A percentile compares a stretch with the other conserved stretches of the same genome.
Evolutionary conservation across 2,797 vertebrate species (phyloP).

Genomic region (Erithacus rubecula): DNA sequence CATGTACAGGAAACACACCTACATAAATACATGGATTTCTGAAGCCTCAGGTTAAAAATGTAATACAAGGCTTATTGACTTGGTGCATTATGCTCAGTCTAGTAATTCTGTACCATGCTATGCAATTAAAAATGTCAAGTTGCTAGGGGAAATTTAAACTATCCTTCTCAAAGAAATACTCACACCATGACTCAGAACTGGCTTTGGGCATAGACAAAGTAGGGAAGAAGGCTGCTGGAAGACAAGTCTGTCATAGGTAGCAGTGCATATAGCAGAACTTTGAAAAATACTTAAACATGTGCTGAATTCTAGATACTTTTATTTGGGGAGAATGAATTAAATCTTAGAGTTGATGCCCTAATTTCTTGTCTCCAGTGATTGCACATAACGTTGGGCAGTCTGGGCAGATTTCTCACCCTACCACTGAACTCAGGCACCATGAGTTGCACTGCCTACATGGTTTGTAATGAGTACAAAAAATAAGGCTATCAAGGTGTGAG

Average conservation of each 20-base stretch:
- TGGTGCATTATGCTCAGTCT: neutral
- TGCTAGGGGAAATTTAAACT: neutral
- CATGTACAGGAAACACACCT: neutral
- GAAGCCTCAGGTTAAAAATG: conserved; percentile 20
- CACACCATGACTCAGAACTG: neutral
- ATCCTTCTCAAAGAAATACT: neutral
- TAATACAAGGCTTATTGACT: conserved; percentile 6
- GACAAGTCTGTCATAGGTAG: neutral
- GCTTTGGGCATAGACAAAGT: neutral
- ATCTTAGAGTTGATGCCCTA: neutral
- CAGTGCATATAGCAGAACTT: neutral
- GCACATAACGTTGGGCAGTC: neutral
- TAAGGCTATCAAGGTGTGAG: neutral
- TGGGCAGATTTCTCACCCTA: neutral
- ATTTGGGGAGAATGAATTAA: neutral
- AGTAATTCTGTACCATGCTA: neutral
- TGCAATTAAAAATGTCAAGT: conserved; percentile 39
- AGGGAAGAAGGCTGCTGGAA: neutral
- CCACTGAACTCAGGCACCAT: neutral
- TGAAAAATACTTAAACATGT: neutral
- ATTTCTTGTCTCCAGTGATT: neutral
- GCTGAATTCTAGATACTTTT: neutral
- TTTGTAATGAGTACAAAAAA: neutral
- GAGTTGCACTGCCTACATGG: neutral
- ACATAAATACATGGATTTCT: conserved; percentile 17